Evolutionary conservation across 2,113 vertebrate genomes (phyloP), one percentile per base, ranked within the genome.

Genomic region (Urocitellus parryii): DNA sequence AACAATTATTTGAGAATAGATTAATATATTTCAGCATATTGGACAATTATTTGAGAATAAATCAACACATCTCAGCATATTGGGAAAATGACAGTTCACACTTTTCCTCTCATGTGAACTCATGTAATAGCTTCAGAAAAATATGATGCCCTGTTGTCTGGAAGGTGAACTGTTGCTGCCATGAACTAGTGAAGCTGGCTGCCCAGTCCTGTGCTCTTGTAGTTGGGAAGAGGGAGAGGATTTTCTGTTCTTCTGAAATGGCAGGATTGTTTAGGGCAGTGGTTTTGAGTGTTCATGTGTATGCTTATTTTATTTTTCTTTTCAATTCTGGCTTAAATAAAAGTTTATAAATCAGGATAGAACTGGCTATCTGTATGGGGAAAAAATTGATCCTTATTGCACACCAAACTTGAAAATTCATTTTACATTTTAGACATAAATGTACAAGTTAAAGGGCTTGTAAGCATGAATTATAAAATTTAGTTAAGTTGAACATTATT

Each of bases 221-320:
- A 80, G 24, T 25, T 65, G 13, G 48, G 72, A 88, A 79, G 65
- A 56, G 42, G 25, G 58, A 39, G 79, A 74, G 56, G 70, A 53
- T 76, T 76, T 74, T 90, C 39, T 80, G 1, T 95, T 85, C 90
- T 93, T 22, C 80, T n/a, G 29, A 73, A 78, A 68, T 94, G 86
- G 37, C 72, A 78, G 48, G 42, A 58, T 73, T 83, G 29, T 48
- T 51, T 51, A 8, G 32, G 48, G 53, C 22, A 65, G 25, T 84
- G 72, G 22, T 94, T 86, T 90, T 86, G 80, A 95, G 68, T 90
- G 53, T 84, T 78, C 65, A 67, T 67, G 79, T 82, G 73, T 56
- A 42, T 39, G 39, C 34, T 53, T 77, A 83, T 32, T 39, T 76
- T 72, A 37, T 73, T 85, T 89, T 95, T 84, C 58, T 91, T 92